phyloP scores from a whole-genome alignment of 2,888 invertebrate species.

The Macaria liturata region DNA sequence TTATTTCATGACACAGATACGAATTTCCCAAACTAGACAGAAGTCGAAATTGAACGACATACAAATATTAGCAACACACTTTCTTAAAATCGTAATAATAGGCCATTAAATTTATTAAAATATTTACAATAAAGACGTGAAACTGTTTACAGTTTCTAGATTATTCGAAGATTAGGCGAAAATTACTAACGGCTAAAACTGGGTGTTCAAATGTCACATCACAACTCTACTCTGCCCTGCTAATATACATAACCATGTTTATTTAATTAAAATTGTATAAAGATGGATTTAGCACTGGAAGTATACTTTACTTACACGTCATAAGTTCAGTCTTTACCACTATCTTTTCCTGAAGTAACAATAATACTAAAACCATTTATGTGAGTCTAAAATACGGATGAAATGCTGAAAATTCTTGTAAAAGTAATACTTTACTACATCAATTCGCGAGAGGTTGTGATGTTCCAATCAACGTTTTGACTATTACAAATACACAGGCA shows the following conservation, averaged over 20 bases:
- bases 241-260: too few species aligned
- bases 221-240: conserved; percentile 19
- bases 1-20: conserved; percentile 33
- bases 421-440: too few species aligned
- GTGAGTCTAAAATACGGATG: too few species aligned
- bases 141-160: conserved; percentile 74
- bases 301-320: not conserved
- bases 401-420: too few species aligned
- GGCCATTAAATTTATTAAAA: conserved; percentile 77
- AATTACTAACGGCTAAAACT: conserved; percentile 73
- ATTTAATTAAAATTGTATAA: too few species aligned
- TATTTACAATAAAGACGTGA: conserved; percentile 79
- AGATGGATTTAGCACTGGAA: not conserved
- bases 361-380: not conserved
- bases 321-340: too few species aligned
- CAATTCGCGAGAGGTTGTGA: conserved; percentile 33
- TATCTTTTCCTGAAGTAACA: not conserved
- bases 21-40: conserved; percentile 39
- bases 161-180: conserved; percentile 78
- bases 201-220: conserved; percentile 32
- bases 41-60: conserved; percentile 69
- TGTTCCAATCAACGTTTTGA: conserved; percentile 51
- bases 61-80: conserved; percentile 72
- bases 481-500: conserved; percentile 63
- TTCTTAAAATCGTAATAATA: conserved; percentile 71